phyloP scores from a whole-genome alignment of 2,888 invertebrate species.

The Drosophila stalkeri region DNA sequence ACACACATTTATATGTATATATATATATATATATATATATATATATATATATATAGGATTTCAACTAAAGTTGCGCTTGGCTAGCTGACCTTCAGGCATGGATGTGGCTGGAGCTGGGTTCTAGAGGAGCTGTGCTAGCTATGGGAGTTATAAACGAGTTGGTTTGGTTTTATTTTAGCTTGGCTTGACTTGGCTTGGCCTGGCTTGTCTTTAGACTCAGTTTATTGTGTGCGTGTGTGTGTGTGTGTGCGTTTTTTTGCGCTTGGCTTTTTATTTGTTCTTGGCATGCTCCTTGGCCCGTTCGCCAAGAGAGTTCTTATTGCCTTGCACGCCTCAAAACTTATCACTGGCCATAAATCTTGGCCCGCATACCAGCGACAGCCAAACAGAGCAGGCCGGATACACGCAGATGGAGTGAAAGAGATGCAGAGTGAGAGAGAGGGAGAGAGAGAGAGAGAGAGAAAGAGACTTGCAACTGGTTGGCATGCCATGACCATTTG shows the following conservation, averaged over 20 bases:
- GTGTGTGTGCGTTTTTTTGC: conserved; percentile 19
- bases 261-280: conserved; percentile 66
- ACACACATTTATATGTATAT: neutral
- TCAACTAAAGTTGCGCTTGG: conserved; percentile 43
- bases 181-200: conserved; percentile 23
- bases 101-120: conserved; percentile 27
- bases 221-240: conserved; percentile 32
- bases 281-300: conserved; percentile 60
- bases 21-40: neutral
- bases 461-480: conserved; percentile 56
- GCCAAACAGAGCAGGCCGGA: conserved; percentile 55
- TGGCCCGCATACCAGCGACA: conserved; percentile 71
- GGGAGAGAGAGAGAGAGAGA: neutral
- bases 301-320: conserved; percentile 65
- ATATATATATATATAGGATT: conserved; percentile 17
- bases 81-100: conserved; percentile 54
- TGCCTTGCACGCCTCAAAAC: conserved; percentile 80
- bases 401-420: conserved; percentile 22
- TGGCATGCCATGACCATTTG: conserved; percentile 77
- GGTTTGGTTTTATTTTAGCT: conserved; percentile 31
- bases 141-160: conserved; percentile 43
- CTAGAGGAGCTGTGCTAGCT: conserved; percentile 7
- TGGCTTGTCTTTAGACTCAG: conserved; percentile 44
- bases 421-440: conserved; percentile 3
- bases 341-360: conserved; percentile 82